Base-by-base conservation (phyloP, 2,113 vertebrate species). In the Vulpes ferrilata region DNA sequence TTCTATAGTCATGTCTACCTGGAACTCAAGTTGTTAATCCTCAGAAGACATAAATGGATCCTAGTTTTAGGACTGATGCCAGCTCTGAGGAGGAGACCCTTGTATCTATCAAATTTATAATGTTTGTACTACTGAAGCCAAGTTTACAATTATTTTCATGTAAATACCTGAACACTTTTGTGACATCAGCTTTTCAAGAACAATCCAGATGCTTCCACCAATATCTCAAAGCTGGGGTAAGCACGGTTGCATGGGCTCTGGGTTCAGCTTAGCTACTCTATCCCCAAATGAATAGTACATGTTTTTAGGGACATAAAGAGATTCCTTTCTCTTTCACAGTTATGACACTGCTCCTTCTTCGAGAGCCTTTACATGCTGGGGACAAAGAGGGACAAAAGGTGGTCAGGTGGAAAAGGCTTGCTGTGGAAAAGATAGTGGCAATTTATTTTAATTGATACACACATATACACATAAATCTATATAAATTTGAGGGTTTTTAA, bases 231-330 rank as follows among this genome's bases (percentile, higher is more conserved):
- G 1, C 2, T 65, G 2, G 22, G 6, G 32, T 1, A 15, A 5
- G 3, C 1, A 1, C 0, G 0, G 35, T 25, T 25, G 27, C 17
- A 2, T 15, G 20, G 32, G 9, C n/a, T 64, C 65, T 48, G 32
- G 17, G 9, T 22, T 78, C 59, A 69, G 32, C 11, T 11, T 38
- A 19, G 15, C 27, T 88, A 12, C 9, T 79, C 5, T 3, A 20
- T 17, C 32, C 55, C 1, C 17, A 55, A 30, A 53, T 17, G n/a
- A 55, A 19, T 2, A 79, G 7, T 1, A 59, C 1, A 11, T n/a
- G 38, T 11, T 35, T 71, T 73, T 65, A 35, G 64, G 2, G 38
- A 11, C 5, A 53, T 15, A n/a, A 55, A n/a, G 9, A 5, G 10
- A 20, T 11, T 59, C 3, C 3, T 64, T 76, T 87, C 38, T 84